A percentile compares a stretch with the other conserved stretches of the same genome.
These are phyloP conservation scores for Tribolium castaneum DNA, from an alignment of 1,140 invertebrate species.

Conservation along the genomic window DNA sequence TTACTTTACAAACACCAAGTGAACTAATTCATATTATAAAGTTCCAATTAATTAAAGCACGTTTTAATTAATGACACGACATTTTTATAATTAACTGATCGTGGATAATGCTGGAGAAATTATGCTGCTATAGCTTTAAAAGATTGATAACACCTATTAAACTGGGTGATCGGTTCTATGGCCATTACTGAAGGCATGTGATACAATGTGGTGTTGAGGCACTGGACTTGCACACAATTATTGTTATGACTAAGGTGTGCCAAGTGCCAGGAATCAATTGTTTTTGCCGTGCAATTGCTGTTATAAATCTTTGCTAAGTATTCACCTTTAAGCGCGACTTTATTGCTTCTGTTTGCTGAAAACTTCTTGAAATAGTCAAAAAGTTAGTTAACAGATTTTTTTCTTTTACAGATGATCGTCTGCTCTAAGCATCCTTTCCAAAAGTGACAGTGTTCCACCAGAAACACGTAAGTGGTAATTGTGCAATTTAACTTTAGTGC, in stretches of 20 bases:
- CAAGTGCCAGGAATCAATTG: background rate
- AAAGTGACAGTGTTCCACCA: background rate
- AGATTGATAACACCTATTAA: conserved; percentile 11
- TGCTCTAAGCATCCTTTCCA: background rate
- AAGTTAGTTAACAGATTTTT: background rate
- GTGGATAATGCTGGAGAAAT: conserved; percentile 5
- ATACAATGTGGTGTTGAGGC: background rate
- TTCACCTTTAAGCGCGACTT: background rate
- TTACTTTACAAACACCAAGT: background rate
- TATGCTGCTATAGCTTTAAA: conserved; percentile 4
- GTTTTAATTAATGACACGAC: conserved; percentile 8
- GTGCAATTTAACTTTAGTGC: background rate
- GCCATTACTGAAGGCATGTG: background rate
- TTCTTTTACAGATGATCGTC: background rate
- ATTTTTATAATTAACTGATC: conserved; percentile 27
- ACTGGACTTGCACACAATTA: background rate
- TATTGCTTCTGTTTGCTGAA: background rate
- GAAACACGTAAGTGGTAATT: conserved; percentile 5
- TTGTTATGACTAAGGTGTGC: background rate
- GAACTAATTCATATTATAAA: background rate
- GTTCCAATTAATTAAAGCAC: conserved; percentile 14
- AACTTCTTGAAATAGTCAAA: no score
- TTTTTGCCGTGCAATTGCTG: background rate
- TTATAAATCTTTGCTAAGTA: background rate
- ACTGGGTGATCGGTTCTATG: background rate